phyloP scores from a whole-genome alignment of 1,140 invertebrate genomes.

The Coenobita brevimanus region DNA sequence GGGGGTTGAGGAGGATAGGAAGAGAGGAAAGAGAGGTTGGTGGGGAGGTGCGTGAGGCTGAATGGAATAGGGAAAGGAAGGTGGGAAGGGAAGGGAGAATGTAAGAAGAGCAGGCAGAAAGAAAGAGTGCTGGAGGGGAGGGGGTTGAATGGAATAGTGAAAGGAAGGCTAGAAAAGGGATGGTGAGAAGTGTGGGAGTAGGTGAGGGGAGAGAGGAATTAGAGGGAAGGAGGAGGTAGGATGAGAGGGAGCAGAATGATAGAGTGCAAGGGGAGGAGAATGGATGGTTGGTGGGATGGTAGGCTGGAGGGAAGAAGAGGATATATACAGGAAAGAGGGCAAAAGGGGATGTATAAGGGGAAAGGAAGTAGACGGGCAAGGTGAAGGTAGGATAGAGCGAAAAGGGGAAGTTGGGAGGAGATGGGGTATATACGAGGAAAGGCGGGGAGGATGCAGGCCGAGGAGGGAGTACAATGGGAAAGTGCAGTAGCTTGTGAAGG shows the following conservation, averaged over 20 bases:
- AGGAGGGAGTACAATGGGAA: too few relatives aligned
- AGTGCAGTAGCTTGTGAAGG: too few relatives aligned
- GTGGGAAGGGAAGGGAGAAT: neutral
- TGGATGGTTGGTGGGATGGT: too few relatives aligned
- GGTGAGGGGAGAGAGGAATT: neutral
- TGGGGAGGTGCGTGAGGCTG: neutral
- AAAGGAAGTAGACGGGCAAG: neutral
- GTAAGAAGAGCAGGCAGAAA: neutral
- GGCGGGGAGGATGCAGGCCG: too few relatives aligned
- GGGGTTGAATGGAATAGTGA: neutral
- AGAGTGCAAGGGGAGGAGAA: neutral
- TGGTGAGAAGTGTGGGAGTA: too few relatives aligned
- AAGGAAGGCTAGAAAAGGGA: neutral
- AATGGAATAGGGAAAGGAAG: neutral
- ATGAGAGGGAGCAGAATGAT: neutral
- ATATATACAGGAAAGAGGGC: too few relatives aligned
- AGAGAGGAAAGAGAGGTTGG: neutral
- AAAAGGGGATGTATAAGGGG: too few relatives aligned
- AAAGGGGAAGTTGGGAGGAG: too few relatives aligned
- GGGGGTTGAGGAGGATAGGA: neutral
- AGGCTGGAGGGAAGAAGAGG: too few relatives aligned
- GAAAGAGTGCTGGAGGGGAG: neutral
- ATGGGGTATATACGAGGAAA: too few relatives aligned
- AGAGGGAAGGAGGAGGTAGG: neutral
- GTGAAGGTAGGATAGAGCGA: too few relatives aligned